Conservation (phyloP, 2,797 vertebrate genomes). For the Tenualosa thibaudeaui region DNA sequence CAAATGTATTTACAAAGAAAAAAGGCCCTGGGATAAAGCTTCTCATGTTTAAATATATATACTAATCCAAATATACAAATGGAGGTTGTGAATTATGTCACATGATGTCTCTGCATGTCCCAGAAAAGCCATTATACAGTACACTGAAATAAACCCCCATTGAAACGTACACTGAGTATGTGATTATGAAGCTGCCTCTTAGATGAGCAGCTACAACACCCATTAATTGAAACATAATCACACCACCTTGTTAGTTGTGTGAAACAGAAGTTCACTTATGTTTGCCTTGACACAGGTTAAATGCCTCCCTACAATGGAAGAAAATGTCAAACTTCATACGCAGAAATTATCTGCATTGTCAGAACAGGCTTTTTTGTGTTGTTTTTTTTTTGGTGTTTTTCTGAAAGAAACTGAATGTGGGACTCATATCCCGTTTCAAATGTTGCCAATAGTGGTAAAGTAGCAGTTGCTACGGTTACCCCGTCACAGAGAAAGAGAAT, state of each 20-base stretch:
- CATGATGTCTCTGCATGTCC: background rate
- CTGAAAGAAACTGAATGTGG: background rate
- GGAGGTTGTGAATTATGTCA: background rate
- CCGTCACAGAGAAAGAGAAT: background rate
- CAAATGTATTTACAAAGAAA: conserved; percentile 55
- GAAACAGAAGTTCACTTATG: conserved; percentile 14
- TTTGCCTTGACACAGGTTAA: conserved; percentile 9
- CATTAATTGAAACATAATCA: background rate
- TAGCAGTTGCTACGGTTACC: background rate
- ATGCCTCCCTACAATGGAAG: conserved; percentile 14
- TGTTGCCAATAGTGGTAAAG: background rate
- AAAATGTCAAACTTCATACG: background rate
- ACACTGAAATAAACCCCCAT: background rate
- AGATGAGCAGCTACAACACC: background rate
- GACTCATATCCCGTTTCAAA: background rate
- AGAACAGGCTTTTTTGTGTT: background rate
- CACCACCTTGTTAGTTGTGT: conserved; percentile 7
- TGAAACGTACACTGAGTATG: background rate
- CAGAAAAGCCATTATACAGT: background rate
- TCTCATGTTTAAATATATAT: conserved; percentile 63
- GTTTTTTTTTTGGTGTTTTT: background rate
- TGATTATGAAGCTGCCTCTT: background rate
- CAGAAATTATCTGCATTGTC: background rate
- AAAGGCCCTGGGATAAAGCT: conserved; percentile 64
- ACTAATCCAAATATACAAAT: conserved; percentile 44